These are phyloP conservation scores for Numida meleagris DNA, from an alignment of 2,113 vertebrate genomes.

Conservation along the genomic window DNA sequence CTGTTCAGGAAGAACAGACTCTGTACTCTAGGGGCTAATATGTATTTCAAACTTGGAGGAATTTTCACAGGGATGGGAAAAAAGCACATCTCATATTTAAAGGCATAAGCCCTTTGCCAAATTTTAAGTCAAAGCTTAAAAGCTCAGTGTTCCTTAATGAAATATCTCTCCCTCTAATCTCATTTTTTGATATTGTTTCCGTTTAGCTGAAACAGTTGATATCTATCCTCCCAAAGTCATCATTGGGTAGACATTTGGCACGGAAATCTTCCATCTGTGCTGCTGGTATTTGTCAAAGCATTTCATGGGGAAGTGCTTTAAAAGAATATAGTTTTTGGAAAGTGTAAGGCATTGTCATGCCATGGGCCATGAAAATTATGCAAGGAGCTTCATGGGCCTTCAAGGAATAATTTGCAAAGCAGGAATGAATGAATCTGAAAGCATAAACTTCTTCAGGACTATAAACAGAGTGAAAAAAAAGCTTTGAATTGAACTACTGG, in stretches of 20 bases:
- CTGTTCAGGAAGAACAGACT: neutral
- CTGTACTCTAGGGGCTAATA: neutral
- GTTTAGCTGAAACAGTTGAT: neutral
- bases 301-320: neutral
- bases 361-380: conserved; percentile 3
- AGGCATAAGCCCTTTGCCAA: fast-evolving
- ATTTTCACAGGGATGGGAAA: neutral
- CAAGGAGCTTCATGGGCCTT: conserved; percentile 24
- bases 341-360: neutral
- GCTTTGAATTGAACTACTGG: neutral
- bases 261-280: conserved; percentile 1
- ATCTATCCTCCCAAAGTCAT: neutral
- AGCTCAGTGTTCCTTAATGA: neutral
- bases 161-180: neutral
- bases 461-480: neutral
- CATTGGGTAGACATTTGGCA: conserved; percentile 21
- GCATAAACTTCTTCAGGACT: neutral
- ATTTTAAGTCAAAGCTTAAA: neutral
- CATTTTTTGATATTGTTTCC: neutral
- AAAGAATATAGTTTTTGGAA: neutral
- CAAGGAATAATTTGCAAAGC: conserved; percentile 28
- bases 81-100: neutral
- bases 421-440: neutral
- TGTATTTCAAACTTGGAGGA: neutral
- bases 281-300: neutral